Base-by-base conservation (phyloP, 2,113 vertebrate species). In the Tursiops truncatus region DNA sequence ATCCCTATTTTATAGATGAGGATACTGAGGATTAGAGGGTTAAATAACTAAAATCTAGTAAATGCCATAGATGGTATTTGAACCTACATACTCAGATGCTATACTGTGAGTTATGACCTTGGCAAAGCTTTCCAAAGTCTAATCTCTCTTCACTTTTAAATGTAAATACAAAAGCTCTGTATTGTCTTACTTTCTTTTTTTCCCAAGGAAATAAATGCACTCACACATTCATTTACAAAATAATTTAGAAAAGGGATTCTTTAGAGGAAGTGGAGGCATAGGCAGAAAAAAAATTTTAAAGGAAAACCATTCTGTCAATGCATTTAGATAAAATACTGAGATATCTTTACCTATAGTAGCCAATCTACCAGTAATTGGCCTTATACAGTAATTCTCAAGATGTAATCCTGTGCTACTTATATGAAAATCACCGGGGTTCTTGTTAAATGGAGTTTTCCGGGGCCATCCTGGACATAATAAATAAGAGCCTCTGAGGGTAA, bases 191-290 rank as follows among this genome's bases (percentile, higher is more conserved):
- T 17, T 21, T 38, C 93, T 36, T 85, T 93, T 81, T 63, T 9
- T n/a, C 2, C 3, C 3, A 85, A 92, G 47, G 68, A 96, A 94
- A 84, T 85, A 82, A 93, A 82, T 63, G 18, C 21, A 84, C 8
- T 96, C 38, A 90, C 86, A 91, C 38, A 74, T n/a, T 90, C 36
- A 90, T 92, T 92, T 90, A 71, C 47, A 94, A 91, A 81, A 89
- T 91, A 21, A 31, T 85, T 92, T 79, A 38, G 11, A 79, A 89
- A 92, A 47, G 6, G n/a, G 20, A 80, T 74, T 76, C 73, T 90
- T 83, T 96, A 88, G 13, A 85, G 7, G 31, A 81, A 91, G 70
- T 83, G 10, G 23, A 82, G 33, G 18, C 58, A 77, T 50, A 91
- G 7, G 1, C 1, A 58, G 10, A 5, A 58, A 23, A 56, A n/a